These are phyloP conservation scores for Ivindomyrus marchei DNA, from an alignment of 2,113 vertebrate species.

Conservation along the genomic window DNA sequence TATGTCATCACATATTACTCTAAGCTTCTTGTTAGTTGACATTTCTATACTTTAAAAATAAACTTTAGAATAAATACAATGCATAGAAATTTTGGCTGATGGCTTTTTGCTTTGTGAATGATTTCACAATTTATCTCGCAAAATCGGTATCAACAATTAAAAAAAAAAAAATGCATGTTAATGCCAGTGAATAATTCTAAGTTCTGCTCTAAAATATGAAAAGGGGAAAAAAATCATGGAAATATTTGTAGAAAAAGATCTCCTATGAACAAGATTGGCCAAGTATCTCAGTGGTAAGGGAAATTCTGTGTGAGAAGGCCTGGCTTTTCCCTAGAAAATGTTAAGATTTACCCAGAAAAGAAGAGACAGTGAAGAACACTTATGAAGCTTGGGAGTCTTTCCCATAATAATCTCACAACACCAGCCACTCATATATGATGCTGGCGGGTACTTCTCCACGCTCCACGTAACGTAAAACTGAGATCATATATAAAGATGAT, in stretches of 20 bases:
- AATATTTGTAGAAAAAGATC: background rate
- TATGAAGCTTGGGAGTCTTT: background rate
- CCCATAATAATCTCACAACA: slow-evolving; percentile 8
- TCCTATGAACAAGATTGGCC: background rate
- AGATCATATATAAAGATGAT: background rate
- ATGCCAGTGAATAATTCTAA: background rate
- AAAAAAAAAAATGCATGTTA: background rate
- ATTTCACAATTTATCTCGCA: background rate
- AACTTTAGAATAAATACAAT: background rate
- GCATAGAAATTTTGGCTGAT: background rate
- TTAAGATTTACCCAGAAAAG: background rate
- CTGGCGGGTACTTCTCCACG: slow-evolving; percentile 5
- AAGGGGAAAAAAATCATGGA: background rate
- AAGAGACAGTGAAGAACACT: background rate
- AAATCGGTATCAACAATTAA: background rate
- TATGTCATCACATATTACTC: background rate
- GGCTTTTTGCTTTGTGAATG: background rate
- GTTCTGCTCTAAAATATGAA: too few relatives aligned
- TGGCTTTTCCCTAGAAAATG: background rate
- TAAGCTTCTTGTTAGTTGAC: background rate
- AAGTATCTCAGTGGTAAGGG: background rate
- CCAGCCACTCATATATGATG: slow-evolving; percentile 11
- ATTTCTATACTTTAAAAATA: background rate
- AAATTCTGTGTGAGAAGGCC: background rate
- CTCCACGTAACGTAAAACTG: background rate